Percentiles rank a stretch among this genome's conserved stretches.
These are phyloP conservation scores for Chromobotia macracanthus DNA, from an alignment of 2,797 vertebrate genomes.

Conservation along the genomic window DNA sequence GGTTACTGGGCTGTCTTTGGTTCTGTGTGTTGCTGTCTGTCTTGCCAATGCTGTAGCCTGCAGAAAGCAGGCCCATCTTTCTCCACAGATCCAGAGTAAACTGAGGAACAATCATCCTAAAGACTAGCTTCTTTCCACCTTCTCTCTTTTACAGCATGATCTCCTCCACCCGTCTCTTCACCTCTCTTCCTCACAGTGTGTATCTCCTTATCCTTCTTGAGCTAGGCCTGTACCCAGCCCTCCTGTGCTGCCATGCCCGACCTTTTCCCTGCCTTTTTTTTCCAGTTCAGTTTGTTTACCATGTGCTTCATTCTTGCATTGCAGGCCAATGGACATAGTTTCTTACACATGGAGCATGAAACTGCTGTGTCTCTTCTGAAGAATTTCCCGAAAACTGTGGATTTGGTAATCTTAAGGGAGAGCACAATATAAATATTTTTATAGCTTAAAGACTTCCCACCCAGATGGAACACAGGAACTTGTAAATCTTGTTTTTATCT, in stretches of 20 bases:
- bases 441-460: slow-evolving; percentile 55
- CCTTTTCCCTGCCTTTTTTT: slow-evolving; percentile 15
- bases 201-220: slow-evolving; percentile 72
- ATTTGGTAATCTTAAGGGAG: slow-evolving; percentile 99
- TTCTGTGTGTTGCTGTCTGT: slow-evolving; percentile 58
- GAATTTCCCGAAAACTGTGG: slow-evolving; percentile 98
- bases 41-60: slow-evolving; percentile 43
- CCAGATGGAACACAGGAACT: slow-evolving; percentile 65
- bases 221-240: slow-evolving; percentile 77
- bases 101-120: slow-evolving; percentile 71
- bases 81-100: slow-evolving; percentile 78
- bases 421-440: slow-evolving; percentile 87
- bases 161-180: too few species aligned
- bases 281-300: slow-evolving; percentile 56
- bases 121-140: slow-evolving; percentile 72
- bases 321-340: slow-evolving; percentile 99
- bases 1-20: slow-evolving; percentile 55
- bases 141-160: slow-evolving; percentile 80
- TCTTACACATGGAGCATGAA: slow-evolving; percentile 99
- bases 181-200: slow-evolving; percentile 75
- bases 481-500: slow-evolving; percentile 81
- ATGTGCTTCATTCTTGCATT: slow-evolving; percentile 72
- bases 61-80: slow-evolving; percentile 64
- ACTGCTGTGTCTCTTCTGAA: slow-evolving; percentile 98
- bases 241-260: slow-evolving; percentile 12